Percentiles rank a stretch among this genome's conserved stretches.
Conservation (phyloP, 30 jellyfish, hydroid and myxozoan species). For the Aurelia sp. region DNA sequence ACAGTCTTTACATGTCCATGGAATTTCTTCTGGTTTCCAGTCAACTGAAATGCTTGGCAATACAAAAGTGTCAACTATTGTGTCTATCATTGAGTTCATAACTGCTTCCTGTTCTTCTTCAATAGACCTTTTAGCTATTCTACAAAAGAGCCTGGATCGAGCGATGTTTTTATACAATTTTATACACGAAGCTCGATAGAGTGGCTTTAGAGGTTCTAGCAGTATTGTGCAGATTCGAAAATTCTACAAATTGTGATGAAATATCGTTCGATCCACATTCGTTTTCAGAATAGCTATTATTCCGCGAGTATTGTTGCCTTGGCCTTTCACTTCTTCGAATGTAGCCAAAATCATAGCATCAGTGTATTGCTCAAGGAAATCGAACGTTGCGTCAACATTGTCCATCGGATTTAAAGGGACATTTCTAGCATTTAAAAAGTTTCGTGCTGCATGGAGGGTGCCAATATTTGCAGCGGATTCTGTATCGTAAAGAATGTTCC, state of each 20-base stretch:
- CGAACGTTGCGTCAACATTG: slow-evolving; percentile 9
- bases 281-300: no score
- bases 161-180: no score
- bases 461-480: neutral
- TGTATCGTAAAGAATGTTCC: slow-evolving; percentile 27
- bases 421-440: slow-evolving; percentile 6
- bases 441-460: slow-evolving; percentile 4
- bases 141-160: no score
- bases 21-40: slow-evolving; percentile 6
- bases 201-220: no score
- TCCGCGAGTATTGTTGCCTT: neutral
- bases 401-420: slow-evolving; percentile 6
- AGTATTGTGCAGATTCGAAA: no score
- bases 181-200: no score
- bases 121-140: no score
- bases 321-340: slow-evolving; percentile 1
- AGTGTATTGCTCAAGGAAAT: slow-evolving; percentile 14
- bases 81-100: neutral
- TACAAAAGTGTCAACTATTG: slow-evolving; percentile 4
- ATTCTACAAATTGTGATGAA: no score
- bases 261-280: no score
- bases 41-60: slow-evolving; percentile 19
- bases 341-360: slow-evolving; percentile 30
- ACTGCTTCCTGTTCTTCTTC: neutral
- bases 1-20: neutral